phyloP scores from a whole-genome alignment of 2,888 invertebrate genomes.

The Aromia moschata region DNA sequence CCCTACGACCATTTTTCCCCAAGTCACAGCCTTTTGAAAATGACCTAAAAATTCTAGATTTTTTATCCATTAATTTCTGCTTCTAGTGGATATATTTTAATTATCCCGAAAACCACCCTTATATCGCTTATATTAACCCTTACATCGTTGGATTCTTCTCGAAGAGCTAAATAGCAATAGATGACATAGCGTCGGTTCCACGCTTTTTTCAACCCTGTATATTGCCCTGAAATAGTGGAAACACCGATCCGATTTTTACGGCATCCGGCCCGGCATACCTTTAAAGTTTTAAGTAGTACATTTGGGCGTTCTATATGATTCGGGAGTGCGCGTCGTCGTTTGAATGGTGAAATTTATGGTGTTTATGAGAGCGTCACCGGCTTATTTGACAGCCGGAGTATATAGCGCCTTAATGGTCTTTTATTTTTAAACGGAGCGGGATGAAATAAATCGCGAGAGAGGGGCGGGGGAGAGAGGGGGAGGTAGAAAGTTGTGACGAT shows the following conservation, averaged over 20 bases:
- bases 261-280: slow-evolving; percentile 44
- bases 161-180: no score
- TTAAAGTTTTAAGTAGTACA: slow-evolving; percentile 40
- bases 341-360: slow-evolving; percentile 46
- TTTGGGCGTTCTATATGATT: slow-evolving; percentile 48
- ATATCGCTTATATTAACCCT: no score
- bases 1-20: no score
- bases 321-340: slow-evolving; percentile 38
- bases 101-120: no score
- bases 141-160: no score
- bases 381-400: slow-evolving; percentile 41
- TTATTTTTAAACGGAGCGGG: slow-evolving; percentile 29
- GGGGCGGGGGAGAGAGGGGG: background rate
- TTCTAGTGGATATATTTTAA: no score
- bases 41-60: no score
- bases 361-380: slow-evolving; percentile 44
- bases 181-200: no score
- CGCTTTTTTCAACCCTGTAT: no score
- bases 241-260: slow-evolving; percentile 43
- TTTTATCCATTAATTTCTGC: no score
- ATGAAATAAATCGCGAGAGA: slow-evolving; percentile 1
- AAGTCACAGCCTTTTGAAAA: no score
- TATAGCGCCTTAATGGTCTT: slow-evolving; percentile 37
- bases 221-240: slow-evolving; percentile 17
- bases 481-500: background rate